Evolutionary conservation across 2,797 vertebrate species (phyloP).

Genomic region (Coregonus ussuriensis): DNA sequence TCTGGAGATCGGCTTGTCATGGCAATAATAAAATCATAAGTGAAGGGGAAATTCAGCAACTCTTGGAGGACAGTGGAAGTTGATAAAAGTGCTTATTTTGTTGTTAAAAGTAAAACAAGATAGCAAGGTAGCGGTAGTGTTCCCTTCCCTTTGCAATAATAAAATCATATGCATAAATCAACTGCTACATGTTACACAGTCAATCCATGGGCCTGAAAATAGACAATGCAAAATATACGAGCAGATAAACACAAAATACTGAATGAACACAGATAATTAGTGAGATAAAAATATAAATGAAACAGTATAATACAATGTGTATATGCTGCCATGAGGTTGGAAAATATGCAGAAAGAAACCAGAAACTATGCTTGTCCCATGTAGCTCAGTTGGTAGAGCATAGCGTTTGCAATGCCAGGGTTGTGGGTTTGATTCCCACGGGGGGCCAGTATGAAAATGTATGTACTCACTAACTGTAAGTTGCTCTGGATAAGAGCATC

Average conservation of each 20-base stretch:
- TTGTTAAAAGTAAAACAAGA: too few relatives aligned
- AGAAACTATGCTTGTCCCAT: background rate
- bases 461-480: too few relatives aligned
- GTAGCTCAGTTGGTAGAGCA: too few relatives aligned
- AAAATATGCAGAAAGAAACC: background rate
- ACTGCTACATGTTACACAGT: background rate
- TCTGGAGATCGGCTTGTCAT: background rate
- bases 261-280: background rate
- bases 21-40: background rate
- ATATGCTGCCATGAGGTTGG: background rate
- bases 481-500: too few relatives aligned
- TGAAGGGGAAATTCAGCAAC: too few relatives aligned
- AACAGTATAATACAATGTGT: background rate
- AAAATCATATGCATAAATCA: background rate
- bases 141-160: too few relatives aligned
- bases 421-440: too few relatives aligned
- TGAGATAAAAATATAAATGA: background rate
- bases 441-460: too few relatives aligned
- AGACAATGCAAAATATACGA: background rate
- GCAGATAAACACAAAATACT: background rate
- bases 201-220: background rate
- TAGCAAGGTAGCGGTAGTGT: too few relatives aligned
- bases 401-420: too few relatives aligned
- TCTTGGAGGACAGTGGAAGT: too few relatives aligned
- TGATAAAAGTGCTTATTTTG: too few relatives aligned